Evolutionary conservation across 2,797 vertebrate genomes (phyloP).

Genomic region (Pelobates cultripes): DNA sequence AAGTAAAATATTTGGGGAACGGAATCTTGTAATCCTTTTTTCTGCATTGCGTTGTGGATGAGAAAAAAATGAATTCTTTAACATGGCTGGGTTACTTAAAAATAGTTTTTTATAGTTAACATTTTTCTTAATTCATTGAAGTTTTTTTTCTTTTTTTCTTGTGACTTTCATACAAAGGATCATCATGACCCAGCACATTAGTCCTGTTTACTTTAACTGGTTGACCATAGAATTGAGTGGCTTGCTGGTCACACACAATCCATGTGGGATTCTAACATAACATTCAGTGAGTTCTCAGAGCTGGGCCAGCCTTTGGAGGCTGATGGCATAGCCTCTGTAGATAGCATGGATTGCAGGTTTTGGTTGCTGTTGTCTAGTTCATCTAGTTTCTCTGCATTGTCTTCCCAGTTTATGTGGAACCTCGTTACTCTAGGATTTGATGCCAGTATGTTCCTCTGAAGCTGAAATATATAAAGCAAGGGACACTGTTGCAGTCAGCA

Average conservation of each 20-base stretch:
- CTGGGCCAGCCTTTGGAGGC: slow-evolving; percentile 80
- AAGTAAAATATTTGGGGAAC: not conserved
- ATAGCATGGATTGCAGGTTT: slow-evolving; percentile 79
- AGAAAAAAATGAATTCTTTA: too few relatives aligned
- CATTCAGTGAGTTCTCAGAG: slow-evolving; percentile 80
- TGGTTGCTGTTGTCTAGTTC: slow-evolving; percentile 79
- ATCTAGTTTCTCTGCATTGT: slow-evolving; percentile 81
- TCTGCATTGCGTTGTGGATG: not conserved
- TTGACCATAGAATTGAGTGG: slow-evolving; percentile 68
- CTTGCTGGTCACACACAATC: slow-evolving; percentile 79
- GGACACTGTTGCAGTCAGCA: not conserved
- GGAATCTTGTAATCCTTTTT: not conserved
- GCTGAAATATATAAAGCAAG: slow-evolving; percentile 66
- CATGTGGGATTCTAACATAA: slow-evolving; percentile 84
- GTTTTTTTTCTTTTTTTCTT: not conserved
- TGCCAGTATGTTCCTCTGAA: slow-evolving; percentile 83
- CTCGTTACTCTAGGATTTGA: slow-evolving; percentile 83
- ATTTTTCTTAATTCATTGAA: too few relatives aligned
- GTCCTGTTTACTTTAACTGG: slow-evolving; percentile 62
- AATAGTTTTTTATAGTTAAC: slow-evolving; percentile 63
- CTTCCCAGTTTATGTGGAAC: slow-evolving; percentile 84
- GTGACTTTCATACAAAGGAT: not conserved
- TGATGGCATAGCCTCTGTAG: slow-evolving; percentile 77
- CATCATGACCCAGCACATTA: slow-evolving; percentile 65
- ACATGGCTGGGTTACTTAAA: slow-evolving; percentile 59